Conservation (phyloP, 2,888 invertebrate genomes). For the Cyrtodaria siliqua region DNA sequence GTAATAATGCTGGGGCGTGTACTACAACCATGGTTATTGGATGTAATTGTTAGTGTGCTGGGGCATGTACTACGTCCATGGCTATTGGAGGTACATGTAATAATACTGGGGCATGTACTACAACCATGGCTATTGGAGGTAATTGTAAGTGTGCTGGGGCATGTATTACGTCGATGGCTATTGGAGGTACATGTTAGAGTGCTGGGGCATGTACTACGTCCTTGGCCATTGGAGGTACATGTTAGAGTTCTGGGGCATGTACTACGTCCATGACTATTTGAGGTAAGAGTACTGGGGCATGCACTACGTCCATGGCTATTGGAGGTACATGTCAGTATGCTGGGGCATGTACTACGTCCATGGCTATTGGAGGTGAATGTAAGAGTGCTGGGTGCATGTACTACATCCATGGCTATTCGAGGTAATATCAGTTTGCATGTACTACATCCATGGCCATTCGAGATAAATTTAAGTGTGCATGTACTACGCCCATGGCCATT, state of each 20-base stretch:
- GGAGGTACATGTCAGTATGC: constrained; percentile 61
- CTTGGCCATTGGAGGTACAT: not conserved
- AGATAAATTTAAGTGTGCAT: not conserved
- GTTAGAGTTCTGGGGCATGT: no score
- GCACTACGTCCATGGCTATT: constrained; percentile 74
- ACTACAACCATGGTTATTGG: constrained; percentile 1
- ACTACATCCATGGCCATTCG: not conserved
- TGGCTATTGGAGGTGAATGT: not conserved
- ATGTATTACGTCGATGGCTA: constrained; percentile 22
- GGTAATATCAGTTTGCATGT: not conserved
- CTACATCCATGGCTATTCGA: no score
- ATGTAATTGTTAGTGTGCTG: constrained; percentile 45
- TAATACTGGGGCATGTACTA: constrained; percentile 1
- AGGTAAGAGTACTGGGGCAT: constrained; percentile 58
- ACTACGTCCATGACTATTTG: no score
- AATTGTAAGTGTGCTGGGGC: not conserved
- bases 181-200: constrained; percentile 64
- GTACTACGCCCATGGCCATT: not conserved
- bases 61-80: constrained; percentile 72
- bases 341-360: constrained; percentile 3
- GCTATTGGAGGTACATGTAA: constrained; percentile 71
- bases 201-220: constrained; percentile 4
- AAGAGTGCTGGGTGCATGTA: no score
- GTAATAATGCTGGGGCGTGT: not conserved
- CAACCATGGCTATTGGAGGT: not conserved